Evolutionary conservation across 2,888 invertebrate genomes (phyloP), one percentile per base, ranked within the genome.

Genomic region (Andrena dorsata): DNA sequence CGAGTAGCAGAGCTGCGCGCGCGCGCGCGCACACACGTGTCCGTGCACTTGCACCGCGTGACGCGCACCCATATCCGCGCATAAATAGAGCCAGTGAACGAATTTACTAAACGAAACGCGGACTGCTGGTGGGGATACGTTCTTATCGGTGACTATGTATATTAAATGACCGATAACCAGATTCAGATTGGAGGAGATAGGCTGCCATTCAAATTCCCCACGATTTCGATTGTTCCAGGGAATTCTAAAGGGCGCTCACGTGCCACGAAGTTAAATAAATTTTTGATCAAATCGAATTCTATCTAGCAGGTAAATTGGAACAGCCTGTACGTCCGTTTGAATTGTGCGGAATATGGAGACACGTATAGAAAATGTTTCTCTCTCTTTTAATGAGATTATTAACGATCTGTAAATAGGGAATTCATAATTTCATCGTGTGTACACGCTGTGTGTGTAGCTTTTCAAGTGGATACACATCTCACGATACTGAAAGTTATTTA

Each of bases 401-500:
- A 65, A 65, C 71, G 30, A 41, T 53, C 63, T 58, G 65, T 78
- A 82, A 76, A 75, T 63, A 63, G 64, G 49, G 68, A 58, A 77
- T 73, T 64, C 73, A 65, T 80, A 83, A 87, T 85, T 83, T 76
- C 66, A 65, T 64, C 20, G 60, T 82, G 69, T 71, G 51, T 79
- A 75, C 32, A 41, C 61, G 68, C 73, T 74, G 69, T 77, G 78
- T 64, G 80, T 72, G 70, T 64, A 73, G 64, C 71, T 82, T 70
- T 70, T 75, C 64, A 70, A 86, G 87, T 78, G 84, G 85, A 77
- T 83, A 85, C 86, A 86, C 85, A 86, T 86, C 41, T 41, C 83
- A 82, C 76, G 86, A 86, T 88, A 88, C 89, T 83, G 82, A 90
- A 89, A 90, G 90, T 90, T 91, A 91, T 91, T 91, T 91, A 91